Evolutionary conservation across 2,113 vertebrate genomes (phyloP).

Genomic region (Macheiramphus alcinus): DNA sequence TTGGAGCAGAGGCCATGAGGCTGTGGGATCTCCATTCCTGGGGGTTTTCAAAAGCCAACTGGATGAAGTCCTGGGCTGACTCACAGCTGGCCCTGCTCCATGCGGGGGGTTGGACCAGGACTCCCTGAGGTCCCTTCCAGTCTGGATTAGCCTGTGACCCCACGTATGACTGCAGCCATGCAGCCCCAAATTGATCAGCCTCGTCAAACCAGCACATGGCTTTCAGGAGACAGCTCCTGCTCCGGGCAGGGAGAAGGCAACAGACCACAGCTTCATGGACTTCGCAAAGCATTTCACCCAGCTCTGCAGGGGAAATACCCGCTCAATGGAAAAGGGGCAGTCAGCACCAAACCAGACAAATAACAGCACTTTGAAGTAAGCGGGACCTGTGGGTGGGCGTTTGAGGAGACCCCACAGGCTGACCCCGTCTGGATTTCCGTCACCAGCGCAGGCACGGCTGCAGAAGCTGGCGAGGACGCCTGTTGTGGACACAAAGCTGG

Average conservation of each 20-base stretch:
- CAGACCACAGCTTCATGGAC: not conserved
- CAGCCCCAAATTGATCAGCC: not conserved
- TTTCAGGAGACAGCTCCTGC: not conserved
- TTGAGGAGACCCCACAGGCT: not conserved
- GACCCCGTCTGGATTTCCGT: not conserved
- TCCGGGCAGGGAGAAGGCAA: not conserved
- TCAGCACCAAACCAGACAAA: not conserved
- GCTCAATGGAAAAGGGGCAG: not conserved
- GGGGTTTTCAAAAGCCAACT: not conserved
- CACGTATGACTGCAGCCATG: accelerated
- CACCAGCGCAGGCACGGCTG: not conserved
- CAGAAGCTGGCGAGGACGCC: not conserved
- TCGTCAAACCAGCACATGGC: accelerated
- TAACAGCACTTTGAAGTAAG: not conserved
- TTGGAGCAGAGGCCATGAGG: not conserved
- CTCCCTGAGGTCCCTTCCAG: not conserved
- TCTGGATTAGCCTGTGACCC: not conserved
- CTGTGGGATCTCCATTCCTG: not conserved
- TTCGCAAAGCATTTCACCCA: not conserved
- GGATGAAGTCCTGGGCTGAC: not conserved
- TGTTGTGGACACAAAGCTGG: not conserved
- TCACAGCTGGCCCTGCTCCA: not conserved
- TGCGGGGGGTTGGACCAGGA: accelerated
- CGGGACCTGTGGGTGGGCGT: not conserved
- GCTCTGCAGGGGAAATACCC: not conserved